Evolutionary conservation across 1,140 invertebrate genomes (phyloP), one percentile per base, ranked within the genome.

Genomic region (Caenorhabditis tropicalis): DNA sequence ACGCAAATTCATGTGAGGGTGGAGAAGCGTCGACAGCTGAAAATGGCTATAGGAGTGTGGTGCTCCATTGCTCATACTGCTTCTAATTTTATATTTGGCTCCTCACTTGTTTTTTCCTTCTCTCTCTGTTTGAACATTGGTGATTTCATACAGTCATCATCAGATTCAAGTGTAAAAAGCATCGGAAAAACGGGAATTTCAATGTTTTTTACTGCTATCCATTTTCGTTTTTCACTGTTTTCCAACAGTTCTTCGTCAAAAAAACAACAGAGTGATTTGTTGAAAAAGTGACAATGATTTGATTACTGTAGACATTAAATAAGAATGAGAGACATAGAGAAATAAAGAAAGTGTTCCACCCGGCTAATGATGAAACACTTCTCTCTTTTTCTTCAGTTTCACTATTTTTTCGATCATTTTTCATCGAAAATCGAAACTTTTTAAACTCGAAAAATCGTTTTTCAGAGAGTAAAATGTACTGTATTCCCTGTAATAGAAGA

Each of bases 351-450:
- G 65, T 43, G 65, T 74, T 74, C 65, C 65, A 43, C 65, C 65
- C 65, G 36, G 65, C 36, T 74, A 74, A 74, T 74, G 65, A 74
- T 74, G 65, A 74, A 74, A 74, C 65, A 74, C 65, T 74, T 74
- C 65, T 43, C 33, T 24, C 10, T 74, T n/a, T n/a, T 6, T 74
- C 65, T 31, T 31, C 36, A 43, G 39, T 31, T 74, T 31, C 65
- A 5, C 12, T 74, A 24, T 46, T 46, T 51, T 51, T 51, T 51
- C 21, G 49, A 27, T 27, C 53, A 27, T 36, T 65, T 65, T 43
- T 74, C 36, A 3, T 43, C 0, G 65, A n/a, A 74, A 46, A 46
- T 74, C 19, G 21, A 74, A 27, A 27, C 10, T 56, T 56, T 56
- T 10, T 6, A 10, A 27, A 24, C 53, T n/a, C n/a, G n/a, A n/a